These are phyloP conservation scores for Hyphantria cunea DNA, from an alignment of 1,140 invertebrate genomes.

Conservation along the genomic window DNA sequence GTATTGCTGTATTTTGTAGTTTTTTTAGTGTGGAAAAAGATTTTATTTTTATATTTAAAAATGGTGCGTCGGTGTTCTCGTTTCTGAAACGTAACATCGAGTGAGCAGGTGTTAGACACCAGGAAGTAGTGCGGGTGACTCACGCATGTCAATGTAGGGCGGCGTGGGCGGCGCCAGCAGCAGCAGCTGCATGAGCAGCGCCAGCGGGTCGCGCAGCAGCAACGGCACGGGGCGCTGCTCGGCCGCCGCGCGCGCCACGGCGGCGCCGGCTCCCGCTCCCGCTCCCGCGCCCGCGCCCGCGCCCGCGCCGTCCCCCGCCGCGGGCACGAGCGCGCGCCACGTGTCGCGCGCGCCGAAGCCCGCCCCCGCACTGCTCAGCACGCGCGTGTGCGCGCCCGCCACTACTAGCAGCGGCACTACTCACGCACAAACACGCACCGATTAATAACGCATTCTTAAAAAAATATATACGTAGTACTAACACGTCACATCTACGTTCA, in stretches of 20 bases:
- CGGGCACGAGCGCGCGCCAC: conserved; percentile 56
- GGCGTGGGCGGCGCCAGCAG: conserved; percentile 90
- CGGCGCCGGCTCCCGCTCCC: conserved; percentile 40
- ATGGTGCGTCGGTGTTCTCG: too few relatives aligned
- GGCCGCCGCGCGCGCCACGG: conserved; percentile 52
- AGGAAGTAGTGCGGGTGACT: too few relatives aligned
- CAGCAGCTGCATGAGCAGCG: conserved; percentile 93
- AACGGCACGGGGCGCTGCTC: conserved; percentile 89
- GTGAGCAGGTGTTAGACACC: too few relatives aligned
- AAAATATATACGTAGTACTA: too few relatives aligned
- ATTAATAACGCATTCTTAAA: too few relatives aligned
- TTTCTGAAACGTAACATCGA: too few relatives aligned
- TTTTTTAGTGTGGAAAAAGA: too few relatives aligned
- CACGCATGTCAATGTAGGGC: conserved; percentile 89
- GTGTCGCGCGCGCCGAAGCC: conserved; percentile 71
- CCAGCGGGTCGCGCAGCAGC: conserved; percentile 91
- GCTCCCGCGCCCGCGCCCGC: conserved; percentile 24
- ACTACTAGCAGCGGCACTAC: conserved; percentile 94
- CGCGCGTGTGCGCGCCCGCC: conserved; percentile 81
- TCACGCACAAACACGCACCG: too few relatives aligned
- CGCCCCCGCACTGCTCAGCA: conserved; percentile 73
- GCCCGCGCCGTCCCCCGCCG: conserved; percentile 49
- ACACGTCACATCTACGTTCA: too few relatives aligned
- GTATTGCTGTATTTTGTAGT: too few relatives aligned
- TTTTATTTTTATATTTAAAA: too few relatives aligned